Evolutionary conservation across 2,797 vertebrate species (phyloP).

Genomic region (Echiichthys vipera): DNA sequence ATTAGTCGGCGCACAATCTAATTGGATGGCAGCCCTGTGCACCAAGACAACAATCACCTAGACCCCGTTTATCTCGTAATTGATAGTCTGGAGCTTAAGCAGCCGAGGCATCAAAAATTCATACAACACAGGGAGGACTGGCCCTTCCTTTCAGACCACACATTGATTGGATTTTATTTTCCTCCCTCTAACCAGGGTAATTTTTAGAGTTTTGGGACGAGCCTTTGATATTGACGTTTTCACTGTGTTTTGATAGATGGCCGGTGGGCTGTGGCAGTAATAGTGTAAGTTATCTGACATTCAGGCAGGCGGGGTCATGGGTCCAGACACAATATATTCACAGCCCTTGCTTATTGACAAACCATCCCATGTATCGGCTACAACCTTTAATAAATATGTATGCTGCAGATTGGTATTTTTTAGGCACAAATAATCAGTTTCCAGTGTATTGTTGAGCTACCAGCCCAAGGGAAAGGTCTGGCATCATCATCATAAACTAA

Average conservation of each 20-base stretch:
- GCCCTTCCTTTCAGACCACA: conserved; percentile 70
- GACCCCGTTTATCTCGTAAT: conserved; percentile 84
- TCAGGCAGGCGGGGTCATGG: conserved; percentile 72
- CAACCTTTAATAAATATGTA: conserved; percentile 79
- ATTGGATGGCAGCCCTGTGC: conserved; percentile 82
- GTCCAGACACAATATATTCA: conserved; percentile 82
- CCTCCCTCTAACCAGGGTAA: conserved; percentile 77
- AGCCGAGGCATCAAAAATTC: conserved; percentile 81
- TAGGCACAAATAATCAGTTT: conserved; percentile 68
- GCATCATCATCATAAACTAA: conserved; percentile 72
- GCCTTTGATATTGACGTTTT: conserved; percentile 73
- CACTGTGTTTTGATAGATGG: conserved; percentile 80
- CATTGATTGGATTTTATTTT: conserved; percentile 80
- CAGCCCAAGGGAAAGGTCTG: conserved; percentile 51
- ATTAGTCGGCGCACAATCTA: conserved; percentile 80
- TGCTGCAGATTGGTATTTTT: conserved; percentile 62
- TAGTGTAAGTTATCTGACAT: conserved; percentile 80
- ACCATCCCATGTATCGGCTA: conserved; percentile 73
- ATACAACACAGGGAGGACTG: conserved; percentile 65
- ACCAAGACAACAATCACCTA: conserved; percentile 85
- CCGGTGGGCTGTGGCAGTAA: conserved; percentile 73
- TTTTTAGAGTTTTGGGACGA: conserved; percentile 76
- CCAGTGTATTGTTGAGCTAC: conserved; percentile 48
- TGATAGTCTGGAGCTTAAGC: conserved; percentile 82
- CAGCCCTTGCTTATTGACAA: conserved; percentile 80